phyloP scores from a whole-genome alignment of 2,888 invertebrate species.

The Drosophila mayaguana region DNA sequence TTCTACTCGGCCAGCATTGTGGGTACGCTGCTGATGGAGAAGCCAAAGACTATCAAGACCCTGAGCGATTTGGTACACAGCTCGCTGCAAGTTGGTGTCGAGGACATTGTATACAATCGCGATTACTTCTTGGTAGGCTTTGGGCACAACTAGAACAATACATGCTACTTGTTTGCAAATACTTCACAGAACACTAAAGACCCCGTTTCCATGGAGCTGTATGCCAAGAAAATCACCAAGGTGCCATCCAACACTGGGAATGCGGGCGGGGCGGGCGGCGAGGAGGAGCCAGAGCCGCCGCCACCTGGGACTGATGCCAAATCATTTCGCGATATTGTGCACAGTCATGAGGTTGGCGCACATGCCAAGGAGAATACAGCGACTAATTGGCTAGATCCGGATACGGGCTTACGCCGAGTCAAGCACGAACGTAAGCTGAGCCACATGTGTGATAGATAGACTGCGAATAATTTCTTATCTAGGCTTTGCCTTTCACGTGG shows the following conservation, averaged over 20 bases:
- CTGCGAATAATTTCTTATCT: not conserved
- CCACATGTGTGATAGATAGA: not conserved
- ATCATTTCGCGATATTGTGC: conserved; percentile 73
- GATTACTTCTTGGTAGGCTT: conserved; percentile 88
- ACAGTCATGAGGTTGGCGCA: conserved; percentile 76
- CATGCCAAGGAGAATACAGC: conserved; percentile 78
- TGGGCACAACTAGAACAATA: not conserved
- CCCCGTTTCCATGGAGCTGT: conserved; percentile 87
- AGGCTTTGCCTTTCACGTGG: conserved; percentile 90
- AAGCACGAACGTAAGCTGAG: conserved; percentile 86
- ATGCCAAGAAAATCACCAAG: conserved; percentile 86
- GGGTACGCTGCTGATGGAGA: conserved; percentile 88
- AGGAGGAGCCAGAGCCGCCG: conserved; percentile 41
- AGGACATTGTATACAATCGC: conserved; percentile 88
- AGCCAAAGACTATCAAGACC: conserved; percentile 87
- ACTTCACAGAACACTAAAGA: conserved; percentile 88
- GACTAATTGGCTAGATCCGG: conserved; percentile 86
- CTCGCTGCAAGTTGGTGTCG: conserved; percentile 87
- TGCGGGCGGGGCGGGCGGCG: conserved; percentile 26
- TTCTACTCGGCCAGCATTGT: conserved; percentile 90
- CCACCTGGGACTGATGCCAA: conserved; percentile 50
- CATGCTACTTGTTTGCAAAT: not conserved
- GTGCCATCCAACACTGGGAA: conserved; percentile 55
- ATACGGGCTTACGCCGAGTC: conserved; percentile 87
- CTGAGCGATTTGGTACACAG: conserved; percentile 87